phyloP scores from a whole-genome alignment of 2,888 invertebrate species.

The Chaetogeoica ovagalla region DNA sequence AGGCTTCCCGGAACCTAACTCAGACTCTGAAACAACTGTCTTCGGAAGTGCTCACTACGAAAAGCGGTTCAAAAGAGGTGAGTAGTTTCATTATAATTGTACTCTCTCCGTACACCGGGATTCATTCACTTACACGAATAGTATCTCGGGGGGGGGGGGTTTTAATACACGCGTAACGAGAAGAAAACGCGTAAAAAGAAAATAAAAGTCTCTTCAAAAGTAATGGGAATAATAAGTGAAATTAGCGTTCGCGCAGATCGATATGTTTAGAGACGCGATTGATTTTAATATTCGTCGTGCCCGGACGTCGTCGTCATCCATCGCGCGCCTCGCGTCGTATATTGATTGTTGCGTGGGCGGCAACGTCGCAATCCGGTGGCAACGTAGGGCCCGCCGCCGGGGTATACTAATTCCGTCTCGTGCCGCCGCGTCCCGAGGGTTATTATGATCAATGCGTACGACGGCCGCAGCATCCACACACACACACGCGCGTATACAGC shows the following conservation, averaged over 20 bases:
- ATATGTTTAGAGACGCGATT: constrained; percentile 26
- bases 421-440: constrained; percentile 38
- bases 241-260: background rate
- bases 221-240: background rate
- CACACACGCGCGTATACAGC: background rate
- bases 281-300: constrained; percentile 5
- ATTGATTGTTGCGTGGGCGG: constrained; percentile 51
- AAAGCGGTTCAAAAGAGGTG: constrained; percentile 57
- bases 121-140: too few relatives aligned
- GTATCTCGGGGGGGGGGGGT: background rate
- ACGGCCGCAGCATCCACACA: constrained; percentile 37
- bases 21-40: constrained; percentile 87
- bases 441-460: constrained; percentile 48
- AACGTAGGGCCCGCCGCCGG: constrained; percentile 36
- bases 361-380: constrained; percentile 48
- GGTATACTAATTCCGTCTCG: constrained; percentile 46
- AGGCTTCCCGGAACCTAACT: constrained; percentile 88
- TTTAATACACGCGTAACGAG: background rate
- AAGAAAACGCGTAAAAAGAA: too few relatives aligned
- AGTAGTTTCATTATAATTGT: constrained; percentile 40
- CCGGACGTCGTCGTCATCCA: constrained; percentile 8
- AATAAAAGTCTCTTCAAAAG: background rate
- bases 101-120: too few relatives aligned
- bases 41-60: constrained; percentile 78
- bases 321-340: background rate